A percentile compares a stretch with the other conserved stretches of the same genome.
Conservation (phyloP, 2,113 vertebrate species). For the Gopherus evgoodei region DNA sequence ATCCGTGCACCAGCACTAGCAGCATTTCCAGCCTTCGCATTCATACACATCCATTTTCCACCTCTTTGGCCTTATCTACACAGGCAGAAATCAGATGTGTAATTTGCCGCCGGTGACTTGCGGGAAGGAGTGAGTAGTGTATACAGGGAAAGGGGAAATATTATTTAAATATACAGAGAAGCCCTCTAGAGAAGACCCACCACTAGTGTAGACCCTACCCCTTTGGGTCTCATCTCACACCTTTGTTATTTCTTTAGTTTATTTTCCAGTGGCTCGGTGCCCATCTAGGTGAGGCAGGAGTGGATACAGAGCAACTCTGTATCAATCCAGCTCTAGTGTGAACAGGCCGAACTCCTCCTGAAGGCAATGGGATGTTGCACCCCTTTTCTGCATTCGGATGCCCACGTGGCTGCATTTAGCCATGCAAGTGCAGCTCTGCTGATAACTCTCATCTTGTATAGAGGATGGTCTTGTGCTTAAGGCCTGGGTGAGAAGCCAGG, state of each 20-base stretch:
- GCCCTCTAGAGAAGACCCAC: background rate
- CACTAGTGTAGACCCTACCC: background rate
- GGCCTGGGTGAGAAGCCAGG: background rate
- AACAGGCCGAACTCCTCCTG: background rate
- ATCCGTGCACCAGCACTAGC: background rate
- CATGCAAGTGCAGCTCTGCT: background rate
- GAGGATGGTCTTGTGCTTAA: background rate
- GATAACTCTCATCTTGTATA: background rate
- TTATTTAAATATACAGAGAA: background rate
- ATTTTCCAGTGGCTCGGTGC: background rate
- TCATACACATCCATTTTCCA: background rate
- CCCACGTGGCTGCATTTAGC: background rate
- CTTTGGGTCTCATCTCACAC: background rate
- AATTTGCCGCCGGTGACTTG: background rate
- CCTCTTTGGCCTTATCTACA: background rate
- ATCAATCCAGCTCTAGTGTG: background rate
- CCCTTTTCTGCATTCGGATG: background rate
- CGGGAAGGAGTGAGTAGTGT: background rate
- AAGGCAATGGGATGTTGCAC: background rate
- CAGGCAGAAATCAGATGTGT: background rate
- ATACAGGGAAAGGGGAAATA: background rate
- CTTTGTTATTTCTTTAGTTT: background rate
- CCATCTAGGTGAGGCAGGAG: background rate
- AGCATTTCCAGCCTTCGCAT: background rate
- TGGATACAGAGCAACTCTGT: background rate